phyloP scores from a whole-genome alignment of 2,797 vertebrate species.

The Arrhamphus sclerolepis region DNA sequence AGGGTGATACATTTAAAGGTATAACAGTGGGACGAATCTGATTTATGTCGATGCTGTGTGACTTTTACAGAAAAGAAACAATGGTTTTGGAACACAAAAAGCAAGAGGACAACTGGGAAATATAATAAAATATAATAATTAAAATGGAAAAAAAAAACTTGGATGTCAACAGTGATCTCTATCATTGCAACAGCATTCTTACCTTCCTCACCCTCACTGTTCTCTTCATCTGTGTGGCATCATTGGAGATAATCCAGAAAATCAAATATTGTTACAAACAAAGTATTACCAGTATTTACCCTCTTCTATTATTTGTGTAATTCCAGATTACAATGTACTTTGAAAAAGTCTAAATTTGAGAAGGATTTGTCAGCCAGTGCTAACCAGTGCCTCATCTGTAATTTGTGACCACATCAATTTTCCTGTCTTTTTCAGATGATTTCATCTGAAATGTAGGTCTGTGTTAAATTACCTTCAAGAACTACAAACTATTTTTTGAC shows the following conservation, averaged over 20 bases:
- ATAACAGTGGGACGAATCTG: background rate
- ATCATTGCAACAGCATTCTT: constrained; percentile 72
- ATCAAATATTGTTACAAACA: constrained; percentile 36
- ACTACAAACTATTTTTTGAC: background rate
- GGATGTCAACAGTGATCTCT: constrained; percentile 14
- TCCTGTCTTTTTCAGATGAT: background rate
- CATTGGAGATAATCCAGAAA: constrained; percentile 64
- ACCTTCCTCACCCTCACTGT: constrained; percentile 87
- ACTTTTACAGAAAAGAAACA: constrained; percentile 10
- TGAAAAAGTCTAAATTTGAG: constrained; percentile 2
- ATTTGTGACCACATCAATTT: background rate
- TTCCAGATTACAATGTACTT: background rate
- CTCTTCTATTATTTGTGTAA: background rate
- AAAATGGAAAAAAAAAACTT: constrained; percentile 5
- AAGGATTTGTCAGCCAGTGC: background rate
- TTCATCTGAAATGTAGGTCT: background rate
- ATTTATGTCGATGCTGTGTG: background rate
- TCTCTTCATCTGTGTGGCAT: constrained; percentile 83
- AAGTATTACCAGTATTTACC: background rate
- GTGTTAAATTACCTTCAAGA: background rate
- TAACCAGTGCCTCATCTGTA: background rate
- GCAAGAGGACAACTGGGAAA: background rate
- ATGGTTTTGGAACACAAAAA: background rate
- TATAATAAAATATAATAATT: background rate
- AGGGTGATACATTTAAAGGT: constrained; percentile 1